A percentile compares a stretch with the other conserved stretches of the same genome.
Evolutionary conservation across 2,113 vertebrate genomes (phyloP).

Genomic region (Calyptommatus sinebrachiatus): DNA sequence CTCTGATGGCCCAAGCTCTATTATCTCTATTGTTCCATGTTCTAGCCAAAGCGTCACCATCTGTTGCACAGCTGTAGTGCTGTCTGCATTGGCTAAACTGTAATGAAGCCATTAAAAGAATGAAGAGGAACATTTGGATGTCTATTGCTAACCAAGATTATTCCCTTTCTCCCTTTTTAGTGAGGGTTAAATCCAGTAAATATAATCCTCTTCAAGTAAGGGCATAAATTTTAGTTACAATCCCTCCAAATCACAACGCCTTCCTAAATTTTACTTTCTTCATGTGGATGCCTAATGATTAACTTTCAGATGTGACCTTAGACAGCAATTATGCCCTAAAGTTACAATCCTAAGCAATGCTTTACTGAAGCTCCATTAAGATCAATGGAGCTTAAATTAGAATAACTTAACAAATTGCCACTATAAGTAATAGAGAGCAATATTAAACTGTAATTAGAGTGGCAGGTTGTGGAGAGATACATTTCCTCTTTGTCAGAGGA

Average conservation of each 20-base stretch:
- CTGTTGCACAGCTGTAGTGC: constrained; percentile 37
- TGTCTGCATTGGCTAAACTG: constrained; percentile 48
- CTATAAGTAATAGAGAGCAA: background rate
- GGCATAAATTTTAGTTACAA: background rate
- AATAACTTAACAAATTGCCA: background rate
- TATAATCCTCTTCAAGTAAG: background rate
- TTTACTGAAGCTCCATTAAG: background rate
- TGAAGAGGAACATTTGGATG: background rate
- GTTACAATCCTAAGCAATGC: background rate
- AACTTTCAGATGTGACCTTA: background rate
- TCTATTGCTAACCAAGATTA: constrained; percentile 25
- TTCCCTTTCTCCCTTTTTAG: background rate
- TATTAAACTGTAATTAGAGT: background rate
- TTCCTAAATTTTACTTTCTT: background rate
- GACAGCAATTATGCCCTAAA: background rate
- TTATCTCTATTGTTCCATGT: constrained; percentile 44
- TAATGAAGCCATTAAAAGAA: constrained; percentile 37
- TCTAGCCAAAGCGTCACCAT: constrained; percentile 48
- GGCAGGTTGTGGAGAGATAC: background rate
- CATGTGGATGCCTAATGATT: background rate
- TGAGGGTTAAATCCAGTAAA: background rate
- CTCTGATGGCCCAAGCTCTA: constrained; percentile 31
- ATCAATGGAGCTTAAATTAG: background rate
- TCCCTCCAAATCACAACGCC: background rate
- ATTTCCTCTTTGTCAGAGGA: background rate